Evolutionary conservation across 2,113 vertebrate genomes (phyloP), one percentile per base, ranked within the genome.

Genomic region (Microcebus murinus): DNA sequence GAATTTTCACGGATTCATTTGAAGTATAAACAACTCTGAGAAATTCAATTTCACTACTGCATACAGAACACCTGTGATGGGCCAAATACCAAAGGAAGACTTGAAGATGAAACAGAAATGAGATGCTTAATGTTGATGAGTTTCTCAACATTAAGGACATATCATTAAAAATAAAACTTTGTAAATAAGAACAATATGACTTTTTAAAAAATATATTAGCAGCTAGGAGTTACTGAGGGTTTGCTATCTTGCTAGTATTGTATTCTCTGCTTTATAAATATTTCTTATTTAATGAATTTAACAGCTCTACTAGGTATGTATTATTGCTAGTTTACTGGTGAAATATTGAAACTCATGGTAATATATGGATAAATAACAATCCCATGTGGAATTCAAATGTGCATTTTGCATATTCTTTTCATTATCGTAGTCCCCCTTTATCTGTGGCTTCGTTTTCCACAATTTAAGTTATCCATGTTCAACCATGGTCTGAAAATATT

Each of bases 1-100:
- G 45, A 80, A 80, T 90, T 95, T 90, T 57, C 17, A 39, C 34
- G 9, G 76, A 93, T 87, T 95, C 50, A 84, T 97, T 91, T 90
- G 76, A 90, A 70, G 67, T 68, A 80, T 68, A 95, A 95, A 80
- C 68, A 96, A 83, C 86, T 61, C n/a, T 63, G 36, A 83, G 87
- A 95, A 90, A 95, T 92, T 93, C 70, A 96, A 48, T 93, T 93
- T 93, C 74, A 86, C 25, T 42, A 63, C 59, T 1, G 0, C 31
- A 42, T 79, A 77, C 34, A 50, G 65, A 94, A 29, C 34, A 48
- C 18, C 45, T 91, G 65, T 70, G 50, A 91, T 36, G 10, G 73
- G 50, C 68, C 85, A 95, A 67, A 63, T 8, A 71, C 2, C 45
- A 76, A 67, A 45, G n/a, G 45, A 67, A 86, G 68, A 90, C 34